Base-by-base conservation (phyloP, 2,888 invertebrate genomes). In the Andrena praecox region DNA sequence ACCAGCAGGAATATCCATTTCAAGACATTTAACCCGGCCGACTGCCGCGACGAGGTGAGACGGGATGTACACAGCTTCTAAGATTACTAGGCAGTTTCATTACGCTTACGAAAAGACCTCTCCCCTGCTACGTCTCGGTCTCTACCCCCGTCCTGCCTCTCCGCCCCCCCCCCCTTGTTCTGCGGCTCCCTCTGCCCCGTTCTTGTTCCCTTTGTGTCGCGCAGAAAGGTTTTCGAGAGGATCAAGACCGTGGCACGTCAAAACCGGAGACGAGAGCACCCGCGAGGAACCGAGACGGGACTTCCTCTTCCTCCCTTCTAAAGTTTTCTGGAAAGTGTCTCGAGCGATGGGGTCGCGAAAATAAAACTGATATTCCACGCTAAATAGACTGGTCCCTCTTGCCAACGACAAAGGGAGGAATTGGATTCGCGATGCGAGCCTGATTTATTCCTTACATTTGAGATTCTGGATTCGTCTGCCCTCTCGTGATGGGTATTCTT, bases 21-120 rank as follows among this genome's bases (percentile, higher is more conserved):
- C 92, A 89, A 89, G 91, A 92, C 87, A 92, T 92, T 92, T 91
- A 92, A 92, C 89, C 90, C 89, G 84, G 80, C 89, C 85, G 85
- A 88, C 88, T 88, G 85, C 85, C 84, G 84, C 87, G 85, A 83
- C 86, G 84, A 88, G 86, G 85, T 84, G 81, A 87, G 86, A 86
- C 85, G 80, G 78, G 85, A 84, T 83, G 84, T 87, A 87, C 88
- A 87, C 87, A 85, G 85, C 89, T 91, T 91, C 91, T 92, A 91
- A 91, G 90, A 92, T 92, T 92, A 91, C 92, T 87, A 89, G 87
- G 88, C 89, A 89, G 88, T 91, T 90, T 90, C 91, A 91, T 91
- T 91, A 92, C 89, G 85, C 85, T 88, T 86, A 80, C 82, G 86
- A 86, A 85, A 89, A 89, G 86, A 63, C 64, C 60, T 66, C 52